Conservation (phyloP, 2,888 invertebrate genomes). For the Eledone cirrhosa region DNA sequence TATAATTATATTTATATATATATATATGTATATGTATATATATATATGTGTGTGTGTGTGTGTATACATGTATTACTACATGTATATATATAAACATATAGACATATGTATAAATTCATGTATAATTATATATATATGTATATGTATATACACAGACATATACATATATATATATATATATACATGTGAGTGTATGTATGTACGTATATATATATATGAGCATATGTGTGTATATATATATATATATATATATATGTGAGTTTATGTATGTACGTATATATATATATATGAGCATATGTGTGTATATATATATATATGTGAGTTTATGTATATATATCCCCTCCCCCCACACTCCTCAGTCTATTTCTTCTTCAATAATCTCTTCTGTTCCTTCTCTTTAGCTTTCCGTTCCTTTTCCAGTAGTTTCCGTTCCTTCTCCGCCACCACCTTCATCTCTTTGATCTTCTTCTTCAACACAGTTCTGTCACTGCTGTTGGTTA, state of each 20-base stretch:
- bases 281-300: background rate
- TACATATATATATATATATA: background rate
- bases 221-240: background rate
- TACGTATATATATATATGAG: background rate
- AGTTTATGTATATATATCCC: background rate
- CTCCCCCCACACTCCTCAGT: background rate
- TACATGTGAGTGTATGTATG: background rate
- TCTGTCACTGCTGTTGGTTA: slow-evolving; percentile 69
- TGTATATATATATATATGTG: background rate
- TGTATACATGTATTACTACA: no score
- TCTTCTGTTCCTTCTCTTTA: slow-evolving; percentile 74
- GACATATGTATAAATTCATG: no score
- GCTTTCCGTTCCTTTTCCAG: slow-evolving; percentile 86
- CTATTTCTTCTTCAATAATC: slow-evolving; percentile 35
- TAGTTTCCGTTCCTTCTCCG: slow-evolving; percentile 72
- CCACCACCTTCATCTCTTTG: slow-evolving; percentile 68
- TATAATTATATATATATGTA: no score
- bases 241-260: background rate
- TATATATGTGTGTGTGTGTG: no score
- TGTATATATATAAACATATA: no score
- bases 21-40: no score
- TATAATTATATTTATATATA: no score
- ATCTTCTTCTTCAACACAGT: slow-evolving; percentile 70
- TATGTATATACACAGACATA: background rate
- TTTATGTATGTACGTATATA: background rate